Base-by-base conservation (phyloP, 2,888 invertebrate species). In the Lacanobia oleracea region DNA sequence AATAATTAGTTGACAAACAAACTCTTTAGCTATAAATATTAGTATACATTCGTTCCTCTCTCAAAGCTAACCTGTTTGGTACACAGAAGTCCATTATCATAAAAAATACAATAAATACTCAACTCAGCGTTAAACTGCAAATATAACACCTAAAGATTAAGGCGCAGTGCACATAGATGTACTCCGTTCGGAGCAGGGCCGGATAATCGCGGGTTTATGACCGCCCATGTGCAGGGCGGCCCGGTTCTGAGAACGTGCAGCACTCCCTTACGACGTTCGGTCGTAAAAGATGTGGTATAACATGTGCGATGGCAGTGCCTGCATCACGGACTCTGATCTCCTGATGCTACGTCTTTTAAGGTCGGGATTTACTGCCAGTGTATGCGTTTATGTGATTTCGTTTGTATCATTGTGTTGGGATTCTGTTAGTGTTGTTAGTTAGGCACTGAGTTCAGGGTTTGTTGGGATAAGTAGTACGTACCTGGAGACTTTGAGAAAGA, bases 221-320 rank as follows among this genome's bases (percentile, higher is more conserved):
- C 93, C 89, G 89, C 79, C 92, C 95, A 95, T 94, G 92, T 95
- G 95, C 91, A 89, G 88, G 86, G 86, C 90, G 89, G 89, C 81
- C 88, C 91, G 91, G 89, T 95, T 95, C 95, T 93, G 85, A 93
- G 95, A 95, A 95, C 91, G 91, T 87, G 84, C 88, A 89, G 83
- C 89, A 82, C 89, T 93, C 92, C 93, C 94, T 94, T 93, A 93
- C 90, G 93, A 92, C 91, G 27, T 3, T 27, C 27, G 91, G 85
- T 88, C 92, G 91, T 95, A 94, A 95, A 95, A 94, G 86, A 88
- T 95, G 95, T 86, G 95, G 95, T 95, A 37, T 60, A 94, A 94
- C 95, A 95, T 95, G 94, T 95, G 95, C 93, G 92, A 85, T 88
- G 90, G 86, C 87, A 86, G 88, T 82, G 89, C 85, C 85, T 87